A percentile compares a stretch with the other conserved stretches of the same genome.
Conservation (phyloP, 2,888 invertebrate genomes). For the Actias luna region DNA sequence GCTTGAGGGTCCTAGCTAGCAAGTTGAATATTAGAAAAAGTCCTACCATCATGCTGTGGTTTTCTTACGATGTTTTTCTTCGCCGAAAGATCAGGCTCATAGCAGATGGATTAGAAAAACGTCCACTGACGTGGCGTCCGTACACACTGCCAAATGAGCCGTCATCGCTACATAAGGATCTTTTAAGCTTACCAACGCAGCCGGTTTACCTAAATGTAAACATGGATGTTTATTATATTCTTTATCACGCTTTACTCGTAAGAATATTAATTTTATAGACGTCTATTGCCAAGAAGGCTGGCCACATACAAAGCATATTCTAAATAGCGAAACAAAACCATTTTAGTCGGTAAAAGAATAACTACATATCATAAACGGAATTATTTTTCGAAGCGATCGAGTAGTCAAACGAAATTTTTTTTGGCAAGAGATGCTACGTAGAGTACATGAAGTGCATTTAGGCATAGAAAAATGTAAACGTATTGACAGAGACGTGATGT, state of each 20-base stretch:
- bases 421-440: not conserved
- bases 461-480: conserved; percentile 36
- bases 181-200: too few relatives aligned
- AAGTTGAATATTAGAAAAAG: too few relatives aligned
- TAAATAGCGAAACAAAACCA: conserved; percentile 1
- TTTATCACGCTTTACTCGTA: not conserved
- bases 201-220: too few relatives aligned
- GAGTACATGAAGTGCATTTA: conserved; percentile 36
- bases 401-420: not conserved
- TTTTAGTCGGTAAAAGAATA: not conserved
- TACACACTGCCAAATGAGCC: too few relatives aligned
- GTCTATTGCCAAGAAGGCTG: conserved; percentile 4
- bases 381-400: conserved; percentile 1
- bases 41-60: too few relatives aligned
- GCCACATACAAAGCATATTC: not conserved
- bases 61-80: too few relatives aligned
- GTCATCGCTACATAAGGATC: too few relatives aligned
- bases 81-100: too few relatives aligned
- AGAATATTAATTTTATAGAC: not conserved
- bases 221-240: conserved; percentile 23
- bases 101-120: too few relatives aligned
- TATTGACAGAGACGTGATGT: conserved; percentile 36
- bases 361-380: conserved; percentile 7
- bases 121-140: too few relatives aligned
- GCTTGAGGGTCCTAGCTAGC: too few relatives aligned